Percentiles rank a stretch among this genome's conserved stretches.
Conservation (phyloP, 2,113 vertebrate species). For the Anhinga anhinga region DNA sequence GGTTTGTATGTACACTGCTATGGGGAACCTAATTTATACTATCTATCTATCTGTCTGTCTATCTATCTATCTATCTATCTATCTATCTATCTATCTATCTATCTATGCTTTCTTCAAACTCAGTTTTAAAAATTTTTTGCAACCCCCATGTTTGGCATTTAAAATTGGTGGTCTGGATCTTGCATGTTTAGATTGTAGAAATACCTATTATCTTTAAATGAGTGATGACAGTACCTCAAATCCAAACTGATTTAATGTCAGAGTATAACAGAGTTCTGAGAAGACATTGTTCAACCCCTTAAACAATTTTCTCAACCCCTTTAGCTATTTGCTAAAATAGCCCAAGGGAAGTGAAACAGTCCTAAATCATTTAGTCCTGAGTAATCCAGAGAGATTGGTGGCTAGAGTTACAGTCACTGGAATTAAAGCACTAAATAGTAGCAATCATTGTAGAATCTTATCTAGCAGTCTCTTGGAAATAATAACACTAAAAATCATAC, state of each 20-base stretch:
- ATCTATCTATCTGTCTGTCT: not conserved
- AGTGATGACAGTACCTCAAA: not conserved
- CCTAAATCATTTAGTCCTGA: not conserved
- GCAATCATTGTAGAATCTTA: not conserved
- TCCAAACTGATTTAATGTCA: not conserved
- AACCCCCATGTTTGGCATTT: not conserved
- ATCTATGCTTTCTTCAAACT: not conserved
- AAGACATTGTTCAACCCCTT: not conserved
- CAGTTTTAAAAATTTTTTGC: not conserved
- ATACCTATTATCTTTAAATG: not conserved
- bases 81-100: too few relatives aligned
- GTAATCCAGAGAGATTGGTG: not conserved
- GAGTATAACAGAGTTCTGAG: not conserved
- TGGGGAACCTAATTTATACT: not conserved
- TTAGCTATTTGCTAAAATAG: constrained; percentile 17
- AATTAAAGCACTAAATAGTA: not conserved
- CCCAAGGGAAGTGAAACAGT: not conserved
- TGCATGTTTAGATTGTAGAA: not conserved
- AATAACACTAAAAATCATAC: not conserved
- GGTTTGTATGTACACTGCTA: not conserved
- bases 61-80: too few relatives aligned
- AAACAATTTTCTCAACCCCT: constrained; percentile 8
- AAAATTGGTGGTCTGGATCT: not conserved
- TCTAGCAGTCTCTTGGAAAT: not conserved
- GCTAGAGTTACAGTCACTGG: not conserved